phyloP scores from a whole-genome alignment of 2,113 vertebrate species.

The Lepisosteus oculatus region DNA sequence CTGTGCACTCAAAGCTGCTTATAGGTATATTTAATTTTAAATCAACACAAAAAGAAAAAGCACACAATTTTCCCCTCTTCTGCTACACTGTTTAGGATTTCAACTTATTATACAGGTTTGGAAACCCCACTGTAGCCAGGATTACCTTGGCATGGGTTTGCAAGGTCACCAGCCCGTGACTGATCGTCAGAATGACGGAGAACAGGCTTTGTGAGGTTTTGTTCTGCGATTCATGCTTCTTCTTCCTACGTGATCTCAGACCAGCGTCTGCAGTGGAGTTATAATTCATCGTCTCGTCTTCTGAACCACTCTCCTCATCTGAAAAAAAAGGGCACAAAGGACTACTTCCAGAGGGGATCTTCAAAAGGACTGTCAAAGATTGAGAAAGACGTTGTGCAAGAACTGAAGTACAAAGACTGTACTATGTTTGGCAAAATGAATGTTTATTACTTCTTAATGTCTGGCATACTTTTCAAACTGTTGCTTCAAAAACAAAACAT shows the following conservation, averaged over 20 bases:
- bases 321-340: slow-evolving; percentile 24
- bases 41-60: background rate
- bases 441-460: too few species aligned
- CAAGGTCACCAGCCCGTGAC: slow-evolving; percentile 82
- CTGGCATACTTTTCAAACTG: too few species aligned
- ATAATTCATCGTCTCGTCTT: slow-evolving; percentile 86
- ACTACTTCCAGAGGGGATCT: slow-evolving; percentile 8
- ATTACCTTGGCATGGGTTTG: slow-evolving; percentile 85
- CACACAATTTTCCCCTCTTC: background rate
- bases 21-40: too few species aligned
- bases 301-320: slow-evolving; percentile 96
- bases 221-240: slow-evolving; percentile 78
- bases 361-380: background rate
- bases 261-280: slow-evolving; percentile 78
- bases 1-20: too few species aligned
- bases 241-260: slow-evolving; percentile 81
- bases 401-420: too few species aligned
- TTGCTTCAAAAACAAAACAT: too few species aligned
- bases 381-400: too few species aligned
- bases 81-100: background rate
- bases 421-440: too few species aligned
- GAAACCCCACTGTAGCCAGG: background rate
- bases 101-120: background rate
- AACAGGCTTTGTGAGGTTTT: slow-evolving; percentile 89
- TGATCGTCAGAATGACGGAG: slow-evolving; percentile 81